A percentile compares a stretch with the other conserved stretches of the same genome.
These are phyloP conservation scores for Prietella phreatophila DNA, from an alignment of 2,113 vertebrate genomes.

Conservation along the genomic window DNA sequence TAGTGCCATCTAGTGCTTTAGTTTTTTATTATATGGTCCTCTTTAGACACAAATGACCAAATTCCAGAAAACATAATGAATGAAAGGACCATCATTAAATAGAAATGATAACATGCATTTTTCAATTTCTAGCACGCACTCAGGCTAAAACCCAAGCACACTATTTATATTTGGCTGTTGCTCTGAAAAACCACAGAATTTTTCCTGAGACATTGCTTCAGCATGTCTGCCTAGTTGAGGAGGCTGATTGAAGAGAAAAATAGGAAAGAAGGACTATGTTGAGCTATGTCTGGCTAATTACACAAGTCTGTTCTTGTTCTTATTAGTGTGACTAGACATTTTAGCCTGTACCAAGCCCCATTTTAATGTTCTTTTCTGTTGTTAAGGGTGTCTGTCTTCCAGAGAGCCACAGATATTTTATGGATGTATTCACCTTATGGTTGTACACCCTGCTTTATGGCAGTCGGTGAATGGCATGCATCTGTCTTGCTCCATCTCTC, in stretches of 20 bases:
- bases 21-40: constrained; percentile 14
- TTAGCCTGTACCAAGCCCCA: constrained; percentile 55
- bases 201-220: constrained; percentile 60
- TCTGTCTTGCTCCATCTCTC: constrained; percentile 48
- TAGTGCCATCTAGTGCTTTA: constrained; percentile 56
- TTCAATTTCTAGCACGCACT: constrained; percentile 34
- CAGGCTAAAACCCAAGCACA: constrained; percentile 48
- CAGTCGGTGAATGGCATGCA: constrained; percentile 46
- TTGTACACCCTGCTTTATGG: constrained; percentile 10
- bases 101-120: constrained; percentile 26
- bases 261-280: constrained; percentile 7
- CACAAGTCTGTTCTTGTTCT: constrained; percentile 50
- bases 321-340: constrained; percentile 47
- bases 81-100: constrained; percentile 35
- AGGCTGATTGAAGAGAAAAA: constrained; percentile 53
- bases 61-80: constrained; percentile 23
- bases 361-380: constrained; percentile 32
- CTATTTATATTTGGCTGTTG: constrained; percentile 51
- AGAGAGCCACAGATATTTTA: constrained; percentile 11
- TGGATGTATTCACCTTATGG: constrained; percentile 30
- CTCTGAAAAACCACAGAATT: constrained; percentile 62
- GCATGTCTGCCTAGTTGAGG: constrained; percentile 59
- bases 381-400: background rate
- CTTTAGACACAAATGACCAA: background rate
- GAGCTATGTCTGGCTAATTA: constrained; percentile 63